Base-by-base conservation (phyloP, 2,113 vertebrate genomes). In the Hippoglossus stenolepis region DNA sequence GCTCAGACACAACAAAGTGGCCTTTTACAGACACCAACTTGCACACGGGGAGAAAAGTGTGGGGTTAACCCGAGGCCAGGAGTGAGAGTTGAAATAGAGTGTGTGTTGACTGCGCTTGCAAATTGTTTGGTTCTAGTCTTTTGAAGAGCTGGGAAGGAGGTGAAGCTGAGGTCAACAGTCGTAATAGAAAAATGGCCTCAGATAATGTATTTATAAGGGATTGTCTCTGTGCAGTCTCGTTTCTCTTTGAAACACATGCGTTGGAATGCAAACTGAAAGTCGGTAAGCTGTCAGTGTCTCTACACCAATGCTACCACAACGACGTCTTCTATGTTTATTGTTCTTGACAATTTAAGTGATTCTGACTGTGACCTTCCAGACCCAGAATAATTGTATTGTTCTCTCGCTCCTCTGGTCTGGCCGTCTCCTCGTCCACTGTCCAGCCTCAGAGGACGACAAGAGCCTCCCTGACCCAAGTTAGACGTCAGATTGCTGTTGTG, bases 1-100 rank as follows among this genome's bases (percentile, higher is more conserved):
- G 86, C 89, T 90, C 81, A 93, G 81, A 90, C 90, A 89, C 87
- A 93, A 92, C 87, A 92, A 87, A 91, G 91, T 75, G 68, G 74
- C 65, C 75, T 90, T 82, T 85, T 73, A 78, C 60, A 82, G 79
- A 84, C 82, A 84, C 82, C 82, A 75, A 85, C 83, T 77, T 76
- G 85, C 79, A 82, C 80, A 84, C 79, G 77, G 77, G 74, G 65
- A 82, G 82, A 82, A 82, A 63, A 85, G 86, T 77, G 65, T 45
- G 61, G 81, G 89, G 87, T 92, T 82, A 86, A 75, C 62, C 11
- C 40, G 80, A 84, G 90, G 87, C 83, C 83, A 75, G 75, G 63
- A 68, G 77, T 31, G 54, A 62, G 83, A 79, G 81, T 64, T 83
- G 86, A 90, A 84, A 60, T 5, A 40, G 72, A 80, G 83, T 88